These are phyloP conservation scores for Eumeta japonica DNA, from an alignment of 1,140 invertebrate genomes.

Conservation along the genomic window DNA sequence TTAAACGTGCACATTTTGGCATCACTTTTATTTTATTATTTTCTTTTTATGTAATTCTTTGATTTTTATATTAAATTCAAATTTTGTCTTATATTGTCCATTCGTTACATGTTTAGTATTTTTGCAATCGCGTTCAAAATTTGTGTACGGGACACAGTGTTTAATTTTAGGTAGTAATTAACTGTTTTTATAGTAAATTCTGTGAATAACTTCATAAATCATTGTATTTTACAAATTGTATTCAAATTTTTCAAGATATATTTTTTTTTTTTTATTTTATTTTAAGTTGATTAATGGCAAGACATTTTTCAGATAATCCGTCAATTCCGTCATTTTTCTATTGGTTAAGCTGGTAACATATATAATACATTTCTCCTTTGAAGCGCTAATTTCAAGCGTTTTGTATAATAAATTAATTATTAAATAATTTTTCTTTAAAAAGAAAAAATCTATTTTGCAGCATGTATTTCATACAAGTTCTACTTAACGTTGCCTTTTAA, in stretches of 20 bases:
- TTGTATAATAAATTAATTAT: neutral
- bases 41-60: no score
- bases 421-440: neutral
- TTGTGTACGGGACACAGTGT: no score
- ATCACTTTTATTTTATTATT: no score
- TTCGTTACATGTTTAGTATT: no score
- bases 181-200: neutral
- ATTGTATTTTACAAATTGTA: neutral
- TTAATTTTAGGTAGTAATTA: no score
- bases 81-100: no score
- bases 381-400: neutral
- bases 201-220: neutral
- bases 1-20: no score
- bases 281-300: no score
- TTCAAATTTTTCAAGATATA: neutral
- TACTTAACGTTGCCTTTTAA: neutral
- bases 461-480: neutral
- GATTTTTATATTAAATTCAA: no score
- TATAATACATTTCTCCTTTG: neutral
- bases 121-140: no score
- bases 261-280: neutral
- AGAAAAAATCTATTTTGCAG: neutral
- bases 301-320: no score
- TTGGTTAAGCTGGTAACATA: neutral
- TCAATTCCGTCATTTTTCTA: no score